Evolutionary conservation across 2,113 vertebrate species (phyloP).

Genomic region (Cephalopterus ornatus): DNA sequence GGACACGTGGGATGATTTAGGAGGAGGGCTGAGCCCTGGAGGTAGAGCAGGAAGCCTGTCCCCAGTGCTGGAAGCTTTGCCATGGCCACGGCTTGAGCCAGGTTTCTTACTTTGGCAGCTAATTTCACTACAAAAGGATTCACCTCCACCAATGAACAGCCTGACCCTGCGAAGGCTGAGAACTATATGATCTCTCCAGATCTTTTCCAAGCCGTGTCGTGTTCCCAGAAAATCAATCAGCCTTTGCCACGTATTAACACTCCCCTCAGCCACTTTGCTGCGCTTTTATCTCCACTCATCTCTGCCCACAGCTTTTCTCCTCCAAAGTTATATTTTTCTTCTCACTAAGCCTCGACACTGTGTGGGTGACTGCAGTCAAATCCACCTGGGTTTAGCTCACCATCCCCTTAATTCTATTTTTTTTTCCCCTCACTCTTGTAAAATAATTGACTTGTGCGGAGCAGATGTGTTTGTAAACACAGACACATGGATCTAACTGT

Average conservation of each 20-base stretch:
- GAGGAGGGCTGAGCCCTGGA: background rate
- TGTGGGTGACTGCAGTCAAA: background rate
- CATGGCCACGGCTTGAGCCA: background rate
- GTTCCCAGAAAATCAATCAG: background rate
- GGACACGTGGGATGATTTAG: rapidly evolving
- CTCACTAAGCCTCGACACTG: background rate
- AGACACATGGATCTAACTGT: conserved; percentile 53
- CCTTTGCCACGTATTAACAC: background rate
- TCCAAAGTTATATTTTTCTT: background rate
- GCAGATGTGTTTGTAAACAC: conserved; percentile 63
- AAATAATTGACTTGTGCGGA: background rate
- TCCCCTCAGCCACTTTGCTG: background rate
- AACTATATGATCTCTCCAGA: background rate
- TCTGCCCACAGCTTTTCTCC: background rate
- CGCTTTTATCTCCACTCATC: background rate
- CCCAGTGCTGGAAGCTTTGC: background rate
- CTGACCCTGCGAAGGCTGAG: background rate
- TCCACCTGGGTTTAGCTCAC: background rate
- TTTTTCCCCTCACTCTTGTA: background rate
- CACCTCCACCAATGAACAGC: background rate
- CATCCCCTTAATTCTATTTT: background rate
- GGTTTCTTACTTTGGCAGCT: background rate
- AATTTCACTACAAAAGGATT: background rate
- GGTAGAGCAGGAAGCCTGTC: background rate
- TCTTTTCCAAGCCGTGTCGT: background rate